Percentiles rank a stretch among this genome's conserved stretches.
These are phyloP conservation scores for Iselma pallidipennis DNA, from an alignment of 2,888 invertebrate species.

Conservation along the genomic window DNA sequence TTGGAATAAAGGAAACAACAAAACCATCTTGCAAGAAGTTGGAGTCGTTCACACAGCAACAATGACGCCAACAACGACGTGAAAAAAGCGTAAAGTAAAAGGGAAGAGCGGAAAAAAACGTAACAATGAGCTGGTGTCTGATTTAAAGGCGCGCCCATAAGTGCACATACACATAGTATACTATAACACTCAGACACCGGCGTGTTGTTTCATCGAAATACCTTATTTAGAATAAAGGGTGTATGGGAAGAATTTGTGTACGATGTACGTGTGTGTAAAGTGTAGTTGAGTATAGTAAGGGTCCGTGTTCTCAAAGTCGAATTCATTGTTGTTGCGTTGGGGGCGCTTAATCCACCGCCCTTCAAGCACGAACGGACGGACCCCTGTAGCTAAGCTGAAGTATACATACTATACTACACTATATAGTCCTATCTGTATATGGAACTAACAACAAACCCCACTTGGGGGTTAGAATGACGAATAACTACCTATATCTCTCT, in stretches of 20 bases:
- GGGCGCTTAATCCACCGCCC: conserved; percentile 22
- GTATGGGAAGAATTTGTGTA: not conserved
- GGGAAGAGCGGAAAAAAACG: not conserved
- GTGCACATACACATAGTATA: conserved; percentile 5
- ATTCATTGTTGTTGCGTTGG: conserved; percentile 1
- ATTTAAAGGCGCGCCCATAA: conserved; percentile 6
- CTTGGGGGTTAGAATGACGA: conserved; percentile 1
- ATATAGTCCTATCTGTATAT: not conserved
- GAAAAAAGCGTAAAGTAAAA: not conserved
- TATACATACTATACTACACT: not conserved
- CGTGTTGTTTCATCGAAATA: conserved; percentile 2
- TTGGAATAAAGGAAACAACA: too few relatives aligned
- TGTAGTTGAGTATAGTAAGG: not conserved
- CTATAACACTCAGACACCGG: not conserved
- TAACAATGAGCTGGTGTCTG: conserved; percentile 5
- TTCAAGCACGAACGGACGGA: conserved; percentile 8
- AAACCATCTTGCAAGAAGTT: not conserved
- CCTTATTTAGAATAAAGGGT: conserved; percentile 2
- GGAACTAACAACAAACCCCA: not conserved
- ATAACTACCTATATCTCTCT: conserved; percentile 1
- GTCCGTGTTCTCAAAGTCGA: not conserved
- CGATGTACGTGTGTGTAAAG: not conserved
- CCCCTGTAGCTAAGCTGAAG: conserved; percentile 11
- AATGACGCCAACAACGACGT: not conserved
- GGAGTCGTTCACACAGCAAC: not conserved